phyloP scores from a whole-genome alignment of 53 echinoderm and acorn worm species.

The Astropecten irregularis region DNA sequence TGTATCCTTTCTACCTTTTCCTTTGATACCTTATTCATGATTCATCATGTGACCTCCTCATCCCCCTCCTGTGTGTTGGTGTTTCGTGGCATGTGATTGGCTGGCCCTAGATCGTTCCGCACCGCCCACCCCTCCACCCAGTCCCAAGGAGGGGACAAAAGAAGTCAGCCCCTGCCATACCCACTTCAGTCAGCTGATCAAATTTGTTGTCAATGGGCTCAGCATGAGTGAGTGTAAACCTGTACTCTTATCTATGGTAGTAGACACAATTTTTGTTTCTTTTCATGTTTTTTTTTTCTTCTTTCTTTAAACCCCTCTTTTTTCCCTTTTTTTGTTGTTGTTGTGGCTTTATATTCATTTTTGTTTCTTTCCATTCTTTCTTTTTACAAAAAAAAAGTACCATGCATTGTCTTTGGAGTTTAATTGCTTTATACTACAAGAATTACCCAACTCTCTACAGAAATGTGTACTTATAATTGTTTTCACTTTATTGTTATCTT shows the following conservation, averaged over 20 bases:
- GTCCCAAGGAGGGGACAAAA: constrained; percentile 21
- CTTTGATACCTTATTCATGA: too few relatives aligned
- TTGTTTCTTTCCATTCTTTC: neutral
- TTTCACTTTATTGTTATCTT: too few relatives aligned
- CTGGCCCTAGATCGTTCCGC: constrained; percentile 9
- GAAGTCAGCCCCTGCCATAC: neutral
- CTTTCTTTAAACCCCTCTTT: neutral
- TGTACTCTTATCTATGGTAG: neutral
- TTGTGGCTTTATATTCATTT: neutral
- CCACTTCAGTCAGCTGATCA: constrained; percentile 53
- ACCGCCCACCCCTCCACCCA: constrained; percentile 40
- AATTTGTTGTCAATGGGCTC: constrained; percentile 32
- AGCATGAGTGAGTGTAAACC: constrained; percentile 47
- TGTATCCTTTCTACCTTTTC: neutral
- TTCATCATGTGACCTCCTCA: constrained; percentile 19
- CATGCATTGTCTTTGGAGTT: too few relatives aligned
- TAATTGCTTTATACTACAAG: neutral
- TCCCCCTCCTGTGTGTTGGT: neutral
- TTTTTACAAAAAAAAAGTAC: too few relatives aligned
- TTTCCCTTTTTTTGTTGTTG: neutral
- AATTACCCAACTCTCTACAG: too few relatives aligned
- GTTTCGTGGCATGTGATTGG: constrained; percentile 40
- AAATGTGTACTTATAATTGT: too few relatives aligned
- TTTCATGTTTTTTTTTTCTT: neutral
- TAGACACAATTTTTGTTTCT: neutral